Conservation (phyloP, 2,113 vertebrate genomes). For the Collichthys lucidus region DNA sequence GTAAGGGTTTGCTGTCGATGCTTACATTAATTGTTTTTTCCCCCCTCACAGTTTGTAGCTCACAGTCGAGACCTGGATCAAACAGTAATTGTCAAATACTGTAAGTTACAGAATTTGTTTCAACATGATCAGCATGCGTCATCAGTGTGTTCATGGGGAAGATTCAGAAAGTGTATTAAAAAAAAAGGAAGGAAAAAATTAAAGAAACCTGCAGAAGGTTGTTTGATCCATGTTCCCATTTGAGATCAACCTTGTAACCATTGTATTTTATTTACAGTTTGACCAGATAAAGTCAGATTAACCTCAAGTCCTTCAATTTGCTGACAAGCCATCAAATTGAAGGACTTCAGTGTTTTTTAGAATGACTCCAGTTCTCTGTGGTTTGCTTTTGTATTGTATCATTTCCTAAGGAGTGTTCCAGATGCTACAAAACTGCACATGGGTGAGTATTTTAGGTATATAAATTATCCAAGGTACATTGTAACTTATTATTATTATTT, state of each 20-base stretch:
- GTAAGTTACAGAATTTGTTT: constrained; percentile 30
- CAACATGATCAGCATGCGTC: background rate
- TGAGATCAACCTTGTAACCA: constrained; percentile 1
- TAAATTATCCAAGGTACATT: constrained; percentile 26
- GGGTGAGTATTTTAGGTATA: constrained; percentile 82
- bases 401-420: constrained; percentile 74
- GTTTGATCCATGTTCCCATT: constrained; percentile 1
- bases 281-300: constrained; percentile 43
- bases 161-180: background rate
- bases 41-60: constrained; percentile 27
- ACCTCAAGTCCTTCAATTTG: constrained; percentile 2
- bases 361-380: constrained; percentile 65
- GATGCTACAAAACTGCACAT: constrained; percentile 67
- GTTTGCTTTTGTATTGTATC: constrained; percentile 75
- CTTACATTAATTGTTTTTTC: background rate
- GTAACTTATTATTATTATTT: background rate
- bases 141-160: background rate
- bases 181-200: background rate
- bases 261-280: constrained; percentile 44
- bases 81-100: constrained; percentile 41
- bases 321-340: constrained; percentile 50
- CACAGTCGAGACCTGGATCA: constrained; percentile 46
- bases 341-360: constrained; percentile 57
- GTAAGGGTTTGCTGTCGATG: background rate
- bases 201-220: background rate